A percentile compares a stretch with the other conserved stretches of the same genome.
These are phyloP conservation scores for Redunca redunca DNA, from an alignment of 2,113 vertebrate species.

Conservation along the genomic window DNA sequence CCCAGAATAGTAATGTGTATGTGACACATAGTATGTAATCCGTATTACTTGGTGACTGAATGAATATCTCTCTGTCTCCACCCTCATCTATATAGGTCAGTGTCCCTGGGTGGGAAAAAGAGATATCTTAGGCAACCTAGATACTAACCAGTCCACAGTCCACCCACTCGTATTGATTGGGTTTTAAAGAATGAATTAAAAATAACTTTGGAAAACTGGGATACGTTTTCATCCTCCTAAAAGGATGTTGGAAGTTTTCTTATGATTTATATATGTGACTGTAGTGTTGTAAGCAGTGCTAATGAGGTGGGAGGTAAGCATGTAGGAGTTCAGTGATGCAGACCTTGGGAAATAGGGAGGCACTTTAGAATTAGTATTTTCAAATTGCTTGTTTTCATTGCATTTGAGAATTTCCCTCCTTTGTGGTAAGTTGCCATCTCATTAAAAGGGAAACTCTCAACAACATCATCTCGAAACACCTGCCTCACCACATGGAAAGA, in stretches of 20 bases:
- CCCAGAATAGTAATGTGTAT: background rate
- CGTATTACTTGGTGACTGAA: background rate
- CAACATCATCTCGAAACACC: slow-evolving; percentile 16
- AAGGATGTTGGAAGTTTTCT: slow-evolving; percentile 17
- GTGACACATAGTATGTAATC: background rate
- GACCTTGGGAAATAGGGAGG: background rate
- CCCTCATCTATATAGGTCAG: background rate
- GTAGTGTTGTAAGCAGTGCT: background rate
- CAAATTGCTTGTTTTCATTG: slow-evolving; percentile 18
- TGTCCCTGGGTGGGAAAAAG: background rate
- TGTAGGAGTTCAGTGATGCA: background rate
- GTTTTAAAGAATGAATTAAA: slow-evolving; percentile 12
- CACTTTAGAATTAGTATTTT: slow-evolving; percentile 14
- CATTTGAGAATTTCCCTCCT: slow-evolving; percentile 26
- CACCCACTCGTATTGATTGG: background rate
- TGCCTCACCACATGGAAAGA: background rate
- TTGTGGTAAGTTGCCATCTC: background rate
- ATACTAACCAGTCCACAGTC: background rate
- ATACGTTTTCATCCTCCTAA: background rate
- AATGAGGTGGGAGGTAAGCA: slow-evolving; percentile 25
- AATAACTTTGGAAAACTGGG: background rate
- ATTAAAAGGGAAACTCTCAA: slow-evolving; percentile 19
- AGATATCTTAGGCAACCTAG: background rate
- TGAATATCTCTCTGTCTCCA: background rate
- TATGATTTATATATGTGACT: slow-evolving; percentile 20